These are phyloP conservation scores for Onychomys torridus DNA, from an alignment of 2,797 vertebrate genomes.

Conservation along the genomic window DNA sequence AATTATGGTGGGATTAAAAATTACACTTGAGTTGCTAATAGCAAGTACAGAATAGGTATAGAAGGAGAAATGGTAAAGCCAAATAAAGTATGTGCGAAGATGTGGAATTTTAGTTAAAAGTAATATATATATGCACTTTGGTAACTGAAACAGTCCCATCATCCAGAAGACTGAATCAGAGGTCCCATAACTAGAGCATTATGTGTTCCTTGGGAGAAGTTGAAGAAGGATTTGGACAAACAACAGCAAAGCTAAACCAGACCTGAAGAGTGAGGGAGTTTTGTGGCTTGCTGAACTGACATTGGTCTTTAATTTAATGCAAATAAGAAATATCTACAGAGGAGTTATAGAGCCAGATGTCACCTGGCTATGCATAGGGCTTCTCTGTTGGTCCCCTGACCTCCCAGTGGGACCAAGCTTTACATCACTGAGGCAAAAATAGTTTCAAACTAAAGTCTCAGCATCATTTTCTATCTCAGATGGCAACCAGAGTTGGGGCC, in stretches of 20 bases:
- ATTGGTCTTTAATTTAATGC: neutral
- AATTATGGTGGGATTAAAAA: neutral
- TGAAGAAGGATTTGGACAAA: neutral
- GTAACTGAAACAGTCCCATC: neutral
- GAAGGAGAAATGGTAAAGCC: neutral
- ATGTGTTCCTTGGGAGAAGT: neutral
- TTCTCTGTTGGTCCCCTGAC: neutral
- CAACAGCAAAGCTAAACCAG: neutral
- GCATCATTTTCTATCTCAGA: neutral
- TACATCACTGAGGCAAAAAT: neutral
- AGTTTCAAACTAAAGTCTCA: neutral
- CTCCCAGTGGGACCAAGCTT: neutral
- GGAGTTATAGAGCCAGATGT: accelerated
- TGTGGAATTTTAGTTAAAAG: neutral
- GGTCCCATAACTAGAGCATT: neutral
- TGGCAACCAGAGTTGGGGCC: neutral
- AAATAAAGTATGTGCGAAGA: neutral
- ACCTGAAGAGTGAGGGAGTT: neutral
- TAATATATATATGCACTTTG: neutral
- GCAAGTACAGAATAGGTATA: neutral
- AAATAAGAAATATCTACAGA: neutral
- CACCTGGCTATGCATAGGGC: neutral
- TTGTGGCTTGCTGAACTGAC: neutral
- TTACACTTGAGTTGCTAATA: neutral
- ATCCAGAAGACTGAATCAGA: neutral